These are phyloP conservation scores for Salvelinus namaycush DNA, from an alignment of 2,113 vertebrate genomes.

Conservation along the genomic window DNA sequence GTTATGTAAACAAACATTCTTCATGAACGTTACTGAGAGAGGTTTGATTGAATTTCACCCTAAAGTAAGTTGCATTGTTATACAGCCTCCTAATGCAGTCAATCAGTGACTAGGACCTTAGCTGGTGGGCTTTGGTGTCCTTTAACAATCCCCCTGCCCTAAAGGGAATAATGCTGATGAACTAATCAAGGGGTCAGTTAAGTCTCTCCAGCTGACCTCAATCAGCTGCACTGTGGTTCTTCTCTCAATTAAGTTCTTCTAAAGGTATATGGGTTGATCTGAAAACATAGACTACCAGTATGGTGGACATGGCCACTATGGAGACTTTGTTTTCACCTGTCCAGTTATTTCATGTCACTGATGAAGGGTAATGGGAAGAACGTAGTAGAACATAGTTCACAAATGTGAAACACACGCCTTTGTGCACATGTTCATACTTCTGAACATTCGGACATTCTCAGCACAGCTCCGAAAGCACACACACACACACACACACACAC, in stretches of 20 bases:
- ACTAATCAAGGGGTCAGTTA: conserved; percentile 72
- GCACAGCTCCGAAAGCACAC: background rate
- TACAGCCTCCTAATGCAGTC: conserved; percentile 60
- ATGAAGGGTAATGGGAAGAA: background rate
- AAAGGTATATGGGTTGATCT: no score
- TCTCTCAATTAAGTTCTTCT: no score
- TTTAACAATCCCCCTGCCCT: conserved; percentile 58
- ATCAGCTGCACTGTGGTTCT: background rate
- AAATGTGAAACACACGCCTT: background rate
- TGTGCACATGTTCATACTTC: background rate
- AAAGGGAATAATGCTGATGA: conserved; percentile 75
- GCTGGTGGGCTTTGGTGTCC: conserved; percentile 67
- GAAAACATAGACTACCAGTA: no score
- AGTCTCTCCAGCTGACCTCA: conserved; percentile 48
- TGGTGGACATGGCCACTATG: no score
- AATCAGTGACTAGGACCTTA: conserved; percentile 69
- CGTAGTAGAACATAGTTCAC: background rate
- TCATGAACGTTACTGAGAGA: background rate
- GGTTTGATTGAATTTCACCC: conserved; percentile 19
- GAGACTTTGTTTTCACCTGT: no score
- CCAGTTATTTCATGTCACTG: background rate
- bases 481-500: conserved; percentile 6
- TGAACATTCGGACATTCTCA: background rate
- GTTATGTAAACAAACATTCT: no score
- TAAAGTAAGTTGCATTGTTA: conserved; percentile 65